phyloP scores from a whole-genome alignment of 2,888 invertebrate species.

The Blastobasis lacticolella region DNA sequence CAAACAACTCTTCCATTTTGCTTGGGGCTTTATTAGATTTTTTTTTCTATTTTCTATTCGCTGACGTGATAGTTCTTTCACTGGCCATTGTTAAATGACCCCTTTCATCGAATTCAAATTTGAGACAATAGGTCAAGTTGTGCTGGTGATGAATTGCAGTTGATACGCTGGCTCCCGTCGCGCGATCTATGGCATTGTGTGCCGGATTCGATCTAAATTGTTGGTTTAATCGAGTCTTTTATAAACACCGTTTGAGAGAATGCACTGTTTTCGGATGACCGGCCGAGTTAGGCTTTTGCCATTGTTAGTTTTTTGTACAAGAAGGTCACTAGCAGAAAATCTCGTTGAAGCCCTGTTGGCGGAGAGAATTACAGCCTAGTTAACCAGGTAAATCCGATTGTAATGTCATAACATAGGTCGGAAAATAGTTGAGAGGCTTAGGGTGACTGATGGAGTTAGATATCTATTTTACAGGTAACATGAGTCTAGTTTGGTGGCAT shows the following conservation, averaged over 20 bases:
- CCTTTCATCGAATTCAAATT: conserved; percentile 1
- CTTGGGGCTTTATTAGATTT: conserved; percentile 63
- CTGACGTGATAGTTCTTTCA: conserved; percentile 26
- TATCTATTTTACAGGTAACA: too few relatives aligned
- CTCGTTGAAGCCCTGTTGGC: too few relatives aligned
- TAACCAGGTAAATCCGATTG: too few relatives aligned
- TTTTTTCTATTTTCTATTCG: conserved; percentile 31
- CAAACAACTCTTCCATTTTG: conserved; percentile 66
- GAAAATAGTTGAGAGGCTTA: too few relatives aligned
- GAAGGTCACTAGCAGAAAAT: too few relatives aligned
- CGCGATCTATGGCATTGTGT: conserved; percentile 63
- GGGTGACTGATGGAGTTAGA: too few relatives aligned
- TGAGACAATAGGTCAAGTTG: conserved; percentile 15
- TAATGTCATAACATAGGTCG: too few relatives aligned
- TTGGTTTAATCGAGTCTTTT: conserved; percentile 67
- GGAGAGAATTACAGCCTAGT: too few relatives aligned
- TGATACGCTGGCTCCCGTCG: conserved; percentile 48
- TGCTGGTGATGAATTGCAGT: conserved; percentile 24
- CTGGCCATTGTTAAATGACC: conserved; percentile 28
- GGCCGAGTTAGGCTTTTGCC: conserved; percentile 1
- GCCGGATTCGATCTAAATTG: conserved; percentile 54
- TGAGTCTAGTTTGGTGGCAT: too few relatives aligned
- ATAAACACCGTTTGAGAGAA: conserved; percentile 46
- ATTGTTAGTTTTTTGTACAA: too few relatives aligned
- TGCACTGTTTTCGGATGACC: conserved; percentile 34